phyloP scores from a whole-genome alignment of 2,113 vertebrate species.

The Calcarius ornatus region DNA sequence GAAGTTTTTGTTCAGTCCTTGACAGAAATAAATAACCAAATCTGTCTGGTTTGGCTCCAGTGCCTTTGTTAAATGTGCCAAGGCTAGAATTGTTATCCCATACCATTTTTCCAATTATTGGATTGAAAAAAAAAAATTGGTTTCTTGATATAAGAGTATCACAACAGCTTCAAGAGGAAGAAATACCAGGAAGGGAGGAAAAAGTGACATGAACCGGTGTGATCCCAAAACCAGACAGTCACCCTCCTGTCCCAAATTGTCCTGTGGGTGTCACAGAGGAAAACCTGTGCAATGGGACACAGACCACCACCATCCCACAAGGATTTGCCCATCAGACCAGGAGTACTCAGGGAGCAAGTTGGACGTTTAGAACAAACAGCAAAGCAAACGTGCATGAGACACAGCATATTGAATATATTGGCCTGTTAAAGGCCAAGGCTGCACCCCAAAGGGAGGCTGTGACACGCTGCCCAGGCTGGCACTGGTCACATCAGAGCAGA shows the following conservation, averaged over 20 bases:
- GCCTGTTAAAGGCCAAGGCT: neutral
- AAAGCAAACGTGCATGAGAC: fast-evolving
- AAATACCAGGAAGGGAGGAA: neutral
- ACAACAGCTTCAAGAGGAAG: neutral
- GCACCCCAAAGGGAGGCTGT: neutral
- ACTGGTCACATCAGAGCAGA: neutral
- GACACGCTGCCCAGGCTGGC: neutral
- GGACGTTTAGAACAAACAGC: neutral
- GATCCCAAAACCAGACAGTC: neutral
- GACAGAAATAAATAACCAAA: neutral
- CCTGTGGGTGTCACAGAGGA: neutral
- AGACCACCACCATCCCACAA: neutral
- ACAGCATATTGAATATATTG: fast-evolving
- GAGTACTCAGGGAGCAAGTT: fast-evolving
- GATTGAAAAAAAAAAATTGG: neutral
- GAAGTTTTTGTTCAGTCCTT: slow-evolving; percentile 7
- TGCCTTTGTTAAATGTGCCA: neutral
- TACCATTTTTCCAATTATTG: neutral
- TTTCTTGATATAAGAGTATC: neutral
- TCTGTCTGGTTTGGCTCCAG: neutral
- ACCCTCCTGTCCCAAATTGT: neutral
- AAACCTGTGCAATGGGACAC: neutral
- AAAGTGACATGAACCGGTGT: neutral
- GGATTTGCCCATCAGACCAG: neutral
- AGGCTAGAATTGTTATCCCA: neutral